phyloP scores from a whole-genome alignment of 2,113 vertebrate species.

The Apeltes quadracus region DNA sequence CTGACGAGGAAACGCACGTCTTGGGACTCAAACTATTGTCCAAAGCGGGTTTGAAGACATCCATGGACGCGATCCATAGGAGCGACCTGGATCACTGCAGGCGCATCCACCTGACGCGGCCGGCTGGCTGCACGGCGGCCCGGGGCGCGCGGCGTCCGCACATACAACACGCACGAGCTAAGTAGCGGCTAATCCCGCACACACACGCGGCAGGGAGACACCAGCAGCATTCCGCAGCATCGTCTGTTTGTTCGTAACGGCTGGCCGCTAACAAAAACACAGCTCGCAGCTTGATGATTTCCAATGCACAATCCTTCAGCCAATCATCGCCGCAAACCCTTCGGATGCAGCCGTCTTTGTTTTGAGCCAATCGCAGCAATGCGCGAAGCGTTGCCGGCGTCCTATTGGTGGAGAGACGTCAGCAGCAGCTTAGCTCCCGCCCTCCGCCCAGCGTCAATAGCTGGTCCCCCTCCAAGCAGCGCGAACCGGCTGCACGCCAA shows the following conservation, averaged over 20 bases:
- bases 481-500: neutral
- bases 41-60: constrained; percentile 79
- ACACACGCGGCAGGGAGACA: constrained; percentile 35
- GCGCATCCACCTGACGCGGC: constrained; percentile 77
- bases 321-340: constrained; percentile 39
- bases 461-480: neutral
- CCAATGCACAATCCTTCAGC: constrained; percentile 23
- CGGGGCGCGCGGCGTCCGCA: constrained; percentile 49
- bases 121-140: constrained; percentile 35
- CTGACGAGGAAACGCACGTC: constrained; percentile 53
- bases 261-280: constrained; percentile 21
- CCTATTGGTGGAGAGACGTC: constrained; percentile 68
- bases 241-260: neutral
- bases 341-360: constrained; percentile 28
- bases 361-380: constrained; percentile 56
- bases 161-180: constrained; percentile 40
- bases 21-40: constrained; percentile 70
- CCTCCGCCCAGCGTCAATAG: constrained; percentile 24
- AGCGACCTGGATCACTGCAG: constrained; percentile 75
- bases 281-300: constrained; percentile 7
- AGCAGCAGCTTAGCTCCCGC: constrained; percentile 26
- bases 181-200: constrained; percentile 59
- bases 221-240: constrained; percentile 46
- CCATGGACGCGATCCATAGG: constrained; percentile 84
- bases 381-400: constrained; percentile 37